Evolutionary conservation across 2,888 invertebrate genomes (phyloP), one percentile per base, ranked within the genome.

Genomic region (Mythimna ferrago): DNA sequence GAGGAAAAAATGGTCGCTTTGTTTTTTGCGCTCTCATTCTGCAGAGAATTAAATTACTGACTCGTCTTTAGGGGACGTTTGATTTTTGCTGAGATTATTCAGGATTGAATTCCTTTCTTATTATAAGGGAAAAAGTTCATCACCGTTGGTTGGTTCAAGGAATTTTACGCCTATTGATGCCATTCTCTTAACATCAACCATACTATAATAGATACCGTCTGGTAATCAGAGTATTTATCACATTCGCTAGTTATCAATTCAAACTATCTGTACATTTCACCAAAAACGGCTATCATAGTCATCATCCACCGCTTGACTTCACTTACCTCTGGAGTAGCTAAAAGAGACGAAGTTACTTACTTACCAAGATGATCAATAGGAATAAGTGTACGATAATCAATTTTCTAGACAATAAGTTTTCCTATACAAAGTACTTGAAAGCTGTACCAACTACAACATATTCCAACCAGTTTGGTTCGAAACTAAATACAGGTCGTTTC

Each of bases 1-100:
- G 11, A 66, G 48, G 62, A 73, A 73, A 44, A 78, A 67, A 70
- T 66, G 58, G 69, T 60, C 56, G 51, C 62, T 60, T 68, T 68
- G 74, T 78, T 65, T 80, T 79, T 82, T 67, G 72, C 54, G 14
- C 51, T 66, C 67, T 74, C 54, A 57, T 73, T 66, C 61, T 41
- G 56, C 65, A 51, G 71, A 72, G 66, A 72, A 82, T 80, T 78
- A 66, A 82, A 78, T 80, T 80, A 80, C 78, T 66, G 67, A 68
- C 65, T 26, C 51, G 65, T 26, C 63, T 67, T 77, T 41, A 65
- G 51, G 64, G 56, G 14, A 65, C 71, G 60, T 71, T 82, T 79
- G 78, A 71, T 56, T 77, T 76, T 53, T 14, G 19, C 44, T 71
- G 14, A 56, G 51, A 70, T 76, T 56, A 11, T 53, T 66, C 51